Base-by-base conservation (phyloP, 1,140 invertebrate species). In the Bombus superbus region DNA sequence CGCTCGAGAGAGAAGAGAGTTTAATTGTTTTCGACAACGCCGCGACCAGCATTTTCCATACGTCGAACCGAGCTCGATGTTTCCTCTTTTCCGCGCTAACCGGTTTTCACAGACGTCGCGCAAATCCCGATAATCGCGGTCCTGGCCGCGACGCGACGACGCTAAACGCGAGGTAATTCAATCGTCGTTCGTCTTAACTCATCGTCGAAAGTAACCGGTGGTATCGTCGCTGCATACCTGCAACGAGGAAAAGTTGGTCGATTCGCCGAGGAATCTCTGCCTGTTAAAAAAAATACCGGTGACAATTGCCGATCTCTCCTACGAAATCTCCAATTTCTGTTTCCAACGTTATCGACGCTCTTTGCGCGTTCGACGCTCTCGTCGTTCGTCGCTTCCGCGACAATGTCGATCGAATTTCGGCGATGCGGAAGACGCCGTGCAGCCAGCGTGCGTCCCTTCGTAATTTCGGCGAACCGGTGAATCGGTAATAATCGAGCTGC, bases 71-170 rank as follows among this genome's bases (percentile, higher is more conserved):
- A 35, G 22, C 28, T 38, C 40, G 32, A 71, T 84, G 72, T 72
- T 68, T 79, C 66, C 15, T 32, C 68, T 28, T 79, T 84, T 53
- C 66, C 83, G 28, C 28, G 68, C 5, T 22, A 80, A 85, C 83
- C 83, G 83, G 83, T 85, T 85, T 85, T n/a, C 22, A 72, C 47
- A 78, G 53, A 78, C 74, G 62, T 69, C 66, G 38, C 35, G 64
- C 44, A 59, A 78, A 78, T 68, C 57, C 64, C 13, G 22, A 78
- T 71, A 71, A 83, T 83, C 74, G 59, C 25, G 62, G 57, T 57
- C 64, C 64, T 77, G 47, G 62, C 32, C 74, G 5, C 42, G 35
- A 42, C 5, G 35, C 69, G n/a, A 28, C 25, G 0, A 59, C 75
- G 75, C 28, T 77, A 42, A 40, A 77, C 75, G 28, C 75, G 28